Conservation (phyloP, 2,888 invertebrate genomes). For the Heliothis peltigera region DNA sequence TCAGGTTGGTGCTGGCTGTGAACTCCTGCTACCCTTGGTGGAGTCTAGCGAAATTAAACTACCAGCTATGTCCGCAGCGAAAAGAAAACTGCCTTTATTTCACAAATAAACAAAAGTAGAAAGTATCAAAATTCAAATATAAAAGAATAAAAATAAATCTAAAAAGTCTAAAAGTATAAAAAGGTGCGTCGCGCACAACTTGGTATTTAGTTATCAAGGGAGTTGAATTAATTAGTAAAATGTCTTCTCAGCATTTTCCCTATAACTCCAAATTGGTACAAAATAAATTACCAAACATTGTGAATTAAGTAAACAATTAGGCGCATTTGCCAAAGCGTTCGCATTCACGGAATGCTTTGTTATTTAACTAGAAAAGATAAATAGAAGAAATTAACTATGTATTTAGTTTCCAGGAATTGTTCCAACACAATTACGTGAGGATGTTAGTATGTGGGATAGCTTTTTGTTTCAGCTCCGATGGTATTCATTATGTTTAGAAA, state of each 20-base stretch:
- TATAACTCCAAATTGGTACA: slow-evolving; percentile 10
- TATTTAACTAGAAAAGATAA: slow-evolving; percentile 47
- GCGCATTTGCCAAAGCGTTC: slow-evolving; percentile 36
- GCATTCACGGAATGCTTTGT: slow-evolving; percentile 37
- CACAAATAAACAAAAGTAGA: too few relatives aligned
- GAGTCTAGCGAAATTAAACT: too few relatives aligned
- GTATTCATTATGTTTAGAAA: slow-evolving; percentile 50
- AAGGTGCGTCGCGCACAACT: too few relatives aligned
- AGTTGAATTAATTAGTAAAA: neutral
- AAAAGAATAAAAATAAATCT: too few relatives aligned
- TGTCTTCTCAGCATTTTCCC: neutral
- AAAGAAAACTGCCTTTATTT: too few relatives aligned
- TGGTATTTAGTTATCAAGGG: too few relatives aligned
- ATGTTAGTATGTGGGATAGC: slow-evolving; percentile 32
- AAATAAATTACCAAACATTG: slow-evolving; percentile 28
- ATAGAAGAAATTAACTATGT: slow-evolving; percentile 51
- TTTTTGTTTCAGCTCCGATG: slow-evolving; percentile 35
- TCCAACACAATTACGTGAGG: slow-evolving; percentile 36
- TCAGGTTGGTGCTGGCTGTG: too few relatives aligned
- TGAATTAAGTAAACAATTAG: slow-evolving; percentile 40
- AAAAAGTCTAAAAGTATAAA: too few relatives aligned
- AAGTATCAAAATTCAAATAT: too few relatives aligned
- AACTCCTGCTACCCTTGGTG: too few relatives aligned
- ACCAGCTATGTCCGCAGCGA: too few relatives aligned
- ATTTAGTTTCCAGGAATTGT: slow-evolving; percentile 39